Conservation (phyloP, 2,888 invertebrate genomes). For the Latrodectus elegans region DNA sequence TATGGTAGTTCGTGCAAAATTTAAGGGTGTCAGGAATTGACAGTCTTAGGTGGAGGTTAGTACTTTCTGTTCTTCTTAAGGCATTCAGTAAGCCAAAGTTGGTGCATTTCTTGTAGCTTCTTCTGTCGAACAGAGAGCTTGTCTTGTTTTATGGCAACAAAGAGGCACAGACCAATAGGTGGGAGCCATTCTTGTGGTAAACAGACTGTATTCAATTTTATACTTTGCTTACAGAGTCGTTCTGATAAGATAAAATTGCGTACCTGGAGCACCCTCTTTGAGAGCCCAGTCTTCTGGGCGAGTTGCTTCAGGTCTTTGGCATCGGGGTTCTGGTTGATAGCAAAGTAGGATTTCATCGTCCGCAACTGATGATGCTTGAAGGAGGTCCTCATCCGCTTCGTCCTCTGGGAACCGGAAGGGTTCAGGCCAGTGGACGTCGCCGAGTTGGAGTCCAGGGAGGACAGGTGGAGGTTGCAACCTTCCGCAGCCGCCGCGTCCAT, state of each 20-base stretch:
- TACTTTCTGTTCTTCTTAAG: too few relatives aligned
- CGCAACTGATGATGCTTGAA: slow-evolving; percentile 99
- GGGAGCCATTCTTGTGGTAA: too few relatives aligned
- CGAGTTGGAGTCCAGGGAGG: slow-evolving; percentile 58
- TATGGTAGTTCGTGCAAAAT: too few relatives aligned
- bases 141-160: too few relatives aligned
- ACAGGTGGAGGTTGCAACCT: slow-evolving; percentile 65
- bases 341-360: slow-evolving; percentile 99
- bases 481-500: slow-evolving; percentile 49
- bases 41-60: too few relatives aligned
- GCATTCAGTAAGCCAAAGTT: too few relatives aligned
- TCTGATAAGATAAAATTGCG: slow-evolving; percentile 69
- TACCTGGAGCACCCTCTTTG: slow-evolving; percentile 98
- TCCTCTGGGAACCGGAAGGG: slow-evolving; percentile 75
- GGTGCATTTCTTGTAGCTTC: too few relatives aligned
- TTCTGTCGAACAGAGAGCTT: too few relatives aligned
- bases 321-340: slow-evolving; percentile 99
- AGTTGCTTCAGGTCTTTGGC: slow-evolving; percentile 98
- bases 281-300: slow-evolving; percentile 99
- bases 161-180: too few relatives aligned
- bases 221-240: too few relatives aligned
- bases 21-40: too few relatives aligned
- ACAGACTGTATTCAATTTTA: too few relatives aligned
- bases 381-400: slow-evolving; percentile 97
- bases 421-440: slow-evolving; percentile 17